These are phyloP conservation scores for Bambusicola thoracicus DNA, from an alignment of 2,113 vertebrate species.

Conservation along the genomic window DNA sequence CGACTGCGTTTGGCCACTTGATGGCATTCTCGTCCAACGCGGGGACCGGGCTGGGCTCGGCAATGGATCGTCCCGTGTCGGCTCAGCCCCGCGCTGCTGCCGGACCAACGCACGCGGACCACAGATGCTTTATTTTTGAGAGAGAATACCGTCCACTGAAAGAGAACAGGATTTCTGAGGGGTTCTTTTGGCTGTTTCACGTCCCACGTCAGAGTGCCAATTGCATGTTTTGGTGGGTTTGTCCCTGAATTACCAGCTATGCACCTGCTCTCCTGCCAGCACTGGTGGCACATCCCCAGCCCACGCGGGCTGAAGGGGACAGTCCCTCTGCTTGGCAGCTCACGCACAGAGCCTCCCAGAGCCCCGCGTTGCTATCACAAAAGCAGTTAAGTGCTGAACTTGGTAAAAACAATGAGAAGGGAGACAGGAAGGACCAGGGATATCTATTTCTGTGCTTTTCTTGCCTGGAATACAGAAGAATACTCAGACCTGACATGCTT, in stretches of 20 bases:
- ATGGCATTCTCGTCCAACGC: constrained; percentile 20
- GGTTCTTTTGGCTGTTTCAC: not conserved
- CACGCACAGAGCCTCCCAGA: not conserved
- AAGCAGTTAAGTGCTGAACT: not conserved
- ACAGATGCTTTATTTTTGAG: not conserved
- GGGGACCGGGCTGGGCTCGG: not conserved
- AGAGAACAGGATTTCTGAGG: not conserved
- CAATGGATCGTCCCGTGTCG: not conserved
- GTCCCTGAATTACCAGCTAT: not conserved
- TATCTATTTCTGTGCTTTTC: not conserved
- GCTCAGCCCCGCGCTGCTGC: not conserved
- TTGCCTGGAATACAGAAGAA: not conserved
- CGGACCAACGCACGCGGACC: not conserved
- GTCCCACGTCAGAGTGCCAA: no score
- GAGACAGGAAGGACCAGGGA: not conserved
- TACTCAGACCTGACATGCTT: not conserved
- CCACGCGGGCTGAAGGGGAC: not conserved
- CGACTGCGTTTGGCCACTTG: constrained; percentile 41
- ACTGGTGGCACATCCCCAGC: rapidly evolving
- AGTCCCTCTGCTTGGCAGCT: not conserved
- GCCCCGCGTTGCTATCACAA: not conserved
- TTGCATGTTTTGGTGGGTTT: not conserved
- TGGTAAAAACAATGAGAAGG: not conserved
- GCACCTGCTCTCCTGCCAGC: not conserved
- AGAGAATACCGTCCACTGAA: not conserved